A percentile compares a stretch with the other conserved stretches of the same genome.
phyloP scores from a whole-genome alignment of 37 sponge, comb jelly and placozoan species.

The Ianthella basta region DNA sequence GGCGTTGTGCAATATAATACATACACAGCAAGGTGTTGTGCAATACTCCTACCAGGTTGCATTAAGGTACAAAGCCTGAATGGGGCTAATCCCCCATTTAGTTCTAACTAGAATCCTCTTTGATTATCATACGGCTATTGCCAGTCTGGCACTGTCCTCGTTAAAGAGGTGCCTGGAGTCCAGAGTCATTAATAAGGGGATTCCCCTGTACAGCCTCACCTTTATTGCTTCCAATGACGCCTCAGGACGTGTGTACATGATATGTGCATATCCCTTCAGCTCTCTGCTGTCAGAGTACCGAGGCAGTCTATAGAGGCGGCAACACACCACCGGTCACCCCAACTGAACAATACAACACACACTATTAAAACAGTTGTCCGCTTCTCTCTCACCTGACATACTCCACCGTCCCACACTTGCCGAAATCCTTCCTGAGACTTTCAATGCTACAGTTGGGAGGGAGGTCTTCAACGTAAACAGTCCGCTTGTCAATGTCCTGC shows the following conservation, averaged over 20 bases:
- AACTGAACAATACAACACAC: background rate
- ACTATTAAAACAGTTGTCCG: background rate
- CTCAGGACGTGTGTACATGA: background rate
- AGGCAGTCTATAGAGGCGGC: background rate
- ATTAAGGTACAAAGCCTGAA: no score
- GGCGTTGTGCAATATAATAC: background rate
- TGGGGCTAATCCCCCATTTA: no score
- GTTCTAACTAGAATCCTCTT: no score
- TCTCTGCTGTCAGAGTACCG: background rate
- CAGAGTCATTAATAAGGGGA: no score
- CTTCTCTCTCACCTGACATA: background rate
- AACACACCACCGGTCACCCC: background rate
- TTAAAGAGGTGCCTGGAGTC: no score
- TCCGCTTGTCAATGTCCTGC: background rate
- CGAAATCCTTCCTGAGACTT: background rate
- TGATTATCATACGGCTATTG: no score
- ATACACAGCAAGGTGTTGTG: background rate
- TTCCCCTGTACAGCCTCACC: no score
- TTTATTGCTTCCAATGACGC: background rate
- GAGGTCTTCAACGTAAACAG: slow-evolving; percentile 28
- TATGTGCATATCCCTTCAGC: background rate
- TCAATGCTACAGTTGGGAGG: background rate
- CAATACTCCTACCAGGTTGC: background rate
- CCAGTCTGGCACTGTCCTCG: no score
- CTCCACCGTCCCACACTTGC: slow-evolving; percentile 10